Percentiles rank a stretch among this genome's conserved stretches.
phyloP scores from a whole-genome alignment of 2,797 vertebrate species.

The Dipus sagitta region DNA sequence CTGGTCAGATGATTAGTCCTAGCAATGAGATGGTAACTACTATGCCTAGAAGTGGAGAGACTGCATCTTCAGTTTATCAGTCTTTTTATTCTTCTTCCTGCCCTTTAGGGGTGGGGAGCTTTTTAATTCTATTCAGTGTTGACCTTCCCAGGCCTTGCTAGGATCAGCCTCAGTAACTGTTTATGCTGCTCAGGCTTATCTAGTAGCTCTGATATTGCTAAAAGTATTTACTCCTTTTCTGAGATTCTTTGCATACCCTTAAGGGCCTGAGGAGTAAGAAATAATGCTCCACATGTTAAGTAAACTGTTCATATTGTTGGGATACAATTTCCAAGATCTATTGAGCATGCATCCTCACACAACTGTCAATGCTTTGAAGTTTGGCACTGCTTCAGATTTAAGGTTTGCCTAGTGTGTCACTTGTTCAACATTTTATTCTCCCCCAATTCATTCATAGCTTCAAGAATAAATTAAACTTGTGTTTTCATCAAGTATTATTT shows the following conservation, averaged over 20 bases:
- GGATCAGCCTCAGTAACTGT: background rate
- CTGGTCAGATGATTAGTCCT: too few relatives aligned
- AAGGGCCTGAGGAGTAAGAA: background rate
- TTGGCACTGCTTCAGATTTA: background rate
- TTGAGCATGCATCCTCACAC: background rate
- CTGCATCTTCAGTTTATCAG: too few relatives aligned
- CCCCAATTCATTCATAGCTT: slow-evolving; percentile 20
- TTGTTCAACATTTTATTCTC: background rate
- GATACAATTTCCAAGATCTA: background rate
- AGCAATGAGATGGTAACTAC: too few relatives aligned
- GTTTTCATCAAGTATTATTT: background rate
- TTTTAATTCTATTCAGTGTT: slow-evolving; percentile 11
- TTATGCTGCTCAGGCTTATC: background rate
- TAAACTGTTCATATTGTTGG: background rate
- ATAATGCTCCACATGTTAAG: background rate
- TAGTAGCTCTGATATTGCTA: background rate
- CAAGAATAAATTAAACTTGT: background rate
- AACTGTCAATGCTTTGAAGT: background rate
- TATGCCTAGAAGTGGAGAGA: too few relatives aligned
- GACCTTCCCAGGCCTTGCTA: background rate
- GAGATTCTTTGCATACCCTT: background rate
- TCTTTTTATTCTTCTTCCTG: background rate
- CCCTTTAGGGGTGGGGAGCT: background rate
- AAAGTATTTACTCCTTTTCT: background rate
- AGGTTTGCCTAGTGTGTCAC: background rate